phyloP scores from a whole-genome alignment of 2,888 invertebrate genomes.

The Ennomos erosarius region DNA sequence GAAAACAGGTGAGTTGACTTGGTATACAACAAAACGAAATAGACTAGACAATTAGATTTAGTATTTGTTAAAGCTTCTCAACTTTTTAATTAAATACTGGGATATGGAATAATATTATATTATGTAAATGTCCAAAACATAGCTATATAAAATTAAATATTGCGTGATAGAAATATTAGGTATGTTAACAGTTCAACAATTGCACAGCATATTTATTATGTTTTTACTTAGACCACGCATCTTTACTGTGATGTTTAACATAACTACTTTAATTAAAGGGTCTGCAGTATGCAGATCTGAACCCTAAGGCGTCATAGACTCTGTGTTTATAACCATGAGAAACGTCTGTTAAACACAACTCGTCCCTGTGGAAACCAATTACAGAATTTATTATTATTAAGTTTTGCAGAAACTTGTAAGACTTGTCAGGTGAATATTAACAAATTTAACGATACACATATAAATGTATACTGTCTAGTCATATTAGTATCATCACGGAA shows the following conservation, averaged over 20 bases:
- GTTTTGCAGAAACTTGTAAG: too few species aligned
- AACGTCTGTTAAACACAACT: conserved; percentile 30
- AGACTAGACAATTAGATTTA: conserved; percentile 1
- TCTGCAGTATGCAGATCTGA: conserved; percentile 56
- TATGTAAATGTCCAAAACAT: too few species aligned
- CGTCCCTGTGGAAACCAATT: conserved; percentile 20
- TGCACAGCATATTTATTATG: too few species aligned
- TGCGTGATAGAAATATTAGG: too few species aligned
- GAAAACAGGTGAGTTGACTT: background rate
- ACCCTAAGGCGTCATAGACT: conserved; percentile 45
- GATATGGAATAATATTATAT: too few species aligned
- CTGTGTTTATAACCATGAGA: conserved; percentile 48
- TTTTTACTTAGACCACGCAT: conserved; percentile 14
- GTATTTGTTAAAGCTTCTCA: background rate
- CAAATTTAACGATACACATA: too few species aligned
- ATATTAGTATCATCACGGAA: too few species aligned
- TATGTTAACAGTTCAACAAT: too few species aligned
- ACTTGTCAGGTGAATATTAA: too few species aligned
- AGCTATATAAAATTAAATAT: too few species aligned
- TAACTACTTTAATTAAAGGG: conserved; percentile 54
- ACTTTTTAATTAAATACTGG: conserved; percentile 1
- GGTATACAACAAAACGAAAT: conserved; percentile 4
- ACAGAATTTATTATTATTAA: background rate
- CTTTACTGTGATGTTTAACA: conserved; percentile 23
- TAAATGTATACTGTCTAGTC: too few species aligned